Evolutionary conservation across 2,113 vertebrate genomes (phyloP), one percentile per base, ranked within the genome.

Genomic region (Erinaceus europaeus): DNA sequence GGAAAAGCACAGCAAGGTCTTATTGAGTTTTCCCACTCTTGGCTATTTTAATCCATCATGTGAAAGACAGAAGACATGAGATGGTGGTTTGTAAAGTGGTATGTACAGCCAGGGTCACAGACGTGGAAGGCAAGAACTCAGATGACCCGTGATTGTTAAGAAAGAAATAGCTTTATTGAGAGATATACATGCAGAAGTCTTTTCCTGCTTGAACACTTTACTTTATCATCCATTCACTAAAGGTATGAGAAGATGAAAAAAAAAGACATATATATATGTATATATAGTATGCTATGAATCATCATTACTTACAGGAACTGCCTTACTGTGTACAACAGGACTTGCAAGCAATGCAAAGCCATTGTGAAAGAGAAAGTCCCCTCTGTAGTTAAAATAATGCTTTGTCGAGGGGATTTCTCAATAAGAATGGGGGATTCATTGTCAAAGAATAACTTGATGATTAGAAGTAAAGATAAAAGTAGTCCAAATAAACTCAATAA

Each of bases 381-480:
- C 55, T 71, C 23, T 44, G 42, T 18, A 90, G 42, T 46, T 67
- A 32, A 73, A 77, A 6, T 34, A n/a, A 77, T 23, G 40, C 9
- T 34, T 92, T 71, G 65, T 78, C 59, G 59, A 82, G 50, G 53
- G 69, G 9, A 53, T 75, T 82, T 87, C 74, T 90, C 92, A 87
- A 27, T 27, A 44, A 27, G 38, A 81, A 52, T 79, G 6, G 9
- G 32, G 72, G 27, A 52, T 34, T 7, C 36, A 36, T 36, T 62
- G 44, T 36, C 34, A 68, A 52, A 88, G 32, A 92, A 78, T 55
- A 74, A 7, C 50, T 38, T 69, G 29, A n/a, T 72, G 64, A 62
- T 77, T 29, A 52, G n/a, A 84, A 90, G 59, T 77, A n/a, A n/a
- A n/a, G n/a, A n/a, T n/a, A n/a, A n/a, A n/a, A n/a, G n/a, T n/a